Conservation (phyloP, 2,113 vertebrate species). For the Myocastor coypus region DNA sequence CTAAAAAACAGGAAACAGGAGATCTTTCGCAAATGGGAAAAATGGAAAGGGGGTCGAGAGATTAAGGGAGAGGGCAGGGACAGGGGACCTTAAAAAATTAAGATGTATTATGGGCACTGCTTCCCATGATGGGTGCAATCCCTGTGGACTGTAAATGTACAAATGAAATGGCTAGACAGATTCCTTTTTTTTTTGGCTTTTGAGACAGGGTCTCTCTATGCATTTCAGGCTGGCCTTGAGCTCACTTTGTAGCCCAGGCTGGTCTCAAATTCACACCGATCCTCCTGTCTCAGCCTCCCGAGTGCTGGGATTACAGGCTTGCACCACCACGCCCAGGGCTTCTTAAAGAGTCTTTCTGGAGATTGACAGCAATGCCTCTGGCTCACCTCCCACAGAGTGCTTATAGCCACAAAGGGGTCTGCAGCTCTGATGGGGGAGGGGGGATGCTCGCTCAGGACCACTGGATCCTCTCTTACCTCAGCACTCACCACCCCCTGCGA, state of each 20-base stretch:
- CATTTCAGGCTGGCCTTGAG: too few relatives aligned
- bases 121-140: background rate
- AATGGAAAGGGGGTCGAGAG: background rate
- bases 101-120: background rate
- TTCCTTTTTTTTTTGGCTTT: too few relatives aligned
- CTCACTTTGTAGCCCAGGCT: too few relatives aligned
- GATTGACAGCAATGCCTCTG: background rate
- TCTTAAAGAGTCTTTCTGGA: slow-evolving; percentile 18
- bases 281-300: too few relatives aligned
- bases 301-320: too few relatives aligned
- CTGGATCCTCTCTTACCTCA: background rate
- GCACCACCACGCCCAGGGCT: too few relatives aligned
- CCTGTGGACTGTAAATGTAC: background rate
- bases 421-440: background rate
- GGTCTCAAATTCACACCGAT: too few relatives aligned
- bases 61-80: background rate
- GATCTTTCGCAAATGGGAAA: too few relatives aligned
- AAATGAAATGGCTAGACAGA: background rate
- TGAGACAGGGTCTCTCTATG: too few relatives aligned
- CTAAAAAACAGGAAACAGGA: background rate
- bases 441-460: background rate
- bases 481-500: background rate
- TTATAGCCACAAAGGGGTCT: background rate
- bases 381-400: background rate
- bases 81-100: background rate